Evolutionary conservation across 2,888 invertebrate species (phyloP).

Genomic region (Drosophila pegasa): DNA sequence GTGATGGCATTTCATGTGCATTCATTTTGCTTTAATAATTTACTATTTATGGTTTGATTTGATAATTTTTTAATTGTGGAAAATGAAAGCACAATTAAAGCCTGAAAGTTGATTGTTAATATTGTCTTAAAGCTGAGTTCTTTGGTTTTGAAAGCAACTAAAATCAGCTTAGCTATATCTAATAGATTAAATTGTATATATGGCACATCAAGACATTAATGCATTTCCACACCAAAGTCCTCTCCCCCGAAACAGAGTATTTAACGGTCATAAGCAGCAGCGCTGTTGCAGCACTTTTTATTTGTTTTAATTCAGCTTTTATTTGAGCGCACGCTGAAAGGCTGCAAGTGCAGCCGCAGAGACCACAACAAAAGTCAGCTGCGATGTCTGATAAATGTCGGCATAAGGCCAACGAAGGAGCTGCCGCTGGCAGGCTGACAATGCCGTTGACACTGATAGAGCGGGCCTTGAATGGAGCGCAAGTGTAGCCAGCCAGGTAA

Average conservation of each 20-base stretch:
- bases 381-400: constrained; percentile 65
- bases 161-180: background rate
- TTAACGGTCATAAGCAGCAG: background rate
- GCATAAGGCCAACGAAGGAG: constrained; percentile 22
- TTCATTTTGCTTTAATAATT: background rate
- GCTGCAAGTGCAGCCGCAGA: constrained; percentile 40
- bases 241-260: background rate
- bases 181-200: background rate
- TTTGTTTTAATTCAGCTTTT: constrained; percentile 40
- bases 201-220: background rate
- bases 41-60: background rate
- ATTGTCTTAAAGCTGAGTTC: background rate
- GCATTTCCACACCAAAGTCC: background rate
- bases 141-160: background rate
- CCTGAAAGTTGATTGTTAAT: constrained; percentile 3
- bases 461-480: constrained; percentile 14
- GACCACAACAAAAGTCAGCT: constrained; percentile 41
- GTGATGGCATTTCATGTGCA: background rate
- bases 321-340: constrained; percentile 42
- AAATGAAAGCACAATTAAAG: constrained; percentile 32
- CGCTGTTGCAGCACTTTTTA: background rate
- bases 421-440: constrained; percentile 54
- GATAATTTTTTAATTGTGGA: background rate
- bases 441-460: constrained; percentile 66
- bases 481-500: constrained; percentile 39